Evolutionary conservation across 1,140 invertebrate species (phyloP).

Genomic region (Orchestia grillus): DNA sequence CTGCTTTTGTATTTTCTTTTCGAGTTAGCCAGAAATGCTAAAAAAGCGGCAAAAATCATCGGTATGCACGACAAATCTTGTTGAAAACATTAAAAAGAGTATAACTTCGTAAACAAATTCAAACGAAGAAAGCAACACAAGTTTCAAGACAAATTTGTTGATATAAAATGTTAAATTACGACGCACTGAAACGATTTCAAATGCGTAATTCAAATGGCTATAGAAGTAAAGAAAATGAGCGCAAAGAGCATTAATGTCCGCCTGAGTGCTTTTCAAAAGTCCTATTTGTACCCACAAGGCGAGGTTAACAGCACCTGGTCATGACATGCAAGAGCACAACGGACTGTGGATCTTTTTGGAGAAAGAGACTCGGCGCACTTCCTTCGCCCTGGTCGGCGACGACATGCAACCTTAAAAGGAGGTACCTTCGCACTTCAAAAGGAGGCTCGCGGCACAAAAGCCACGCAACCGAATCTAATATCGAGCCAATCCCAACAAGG

Average conservation of each 20-base stretch:
- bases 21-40: not conserved
- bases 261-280: not conserved
- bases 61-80: not conserved
- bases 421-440: not conserved
- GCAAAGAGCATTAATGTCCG: not conserved
- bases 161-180: not conserved
- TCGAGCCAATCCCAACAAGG: slow-evolving; percentile 3
- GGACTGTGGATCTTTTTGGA: not conserved
- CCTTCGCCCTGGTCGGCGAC: not conserved
- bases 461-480: slow-evolving; percentile 24
- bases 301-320: not conserved
- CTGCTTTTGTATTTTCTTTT: not conserved
- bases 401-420: slow-evolving; percentile 33
- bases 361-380: not conserved
- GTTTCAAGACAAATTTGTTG: not conserved
- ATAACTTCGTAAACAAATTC: not conserved
- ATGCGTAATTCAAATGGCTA: too few species aligned
- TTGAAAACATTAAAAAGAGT: not conserved
- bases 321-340: not conserved
- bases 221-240: not conserved
- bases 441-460: slow-evolving; percentile 28
- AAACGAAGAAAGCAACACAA: not conserved
- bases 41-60: not conserved
- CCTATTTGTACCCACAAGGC: not conserved
- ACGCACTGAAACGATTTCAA: not conserved